phyloP scores from a whole-genome alignment of 2,888 invertebrate genomes.

The Agapetus fuscipes region DNA sequence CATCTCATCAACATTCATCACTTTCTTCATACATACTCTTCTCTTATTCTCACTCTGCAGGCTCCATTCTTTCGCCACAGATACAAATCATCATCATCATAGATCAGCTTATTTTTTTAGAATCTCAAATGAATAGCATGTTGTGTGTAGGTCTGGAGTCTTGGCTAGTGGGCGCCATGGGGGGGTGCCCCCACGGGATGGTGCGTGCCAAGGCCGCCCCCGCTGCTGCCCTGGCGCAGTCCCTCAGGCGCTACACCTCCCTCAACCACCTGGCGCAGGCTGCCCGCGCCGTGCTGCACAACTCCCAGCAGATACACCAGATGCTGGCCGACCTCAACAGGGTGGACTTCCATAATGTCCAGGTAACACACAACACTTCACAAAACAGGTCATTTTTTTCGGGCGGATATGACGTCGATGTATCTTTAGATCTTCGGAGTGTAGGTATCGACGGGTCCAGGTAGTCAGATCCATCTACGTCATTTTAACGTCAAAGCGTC shows the following conservation, averaged over 20 bases:
- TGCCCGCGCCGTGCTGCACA: constrained; percentile 91
- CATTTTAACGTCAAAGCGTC: no score
- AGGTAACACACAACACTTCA: constrained; percentile 49
- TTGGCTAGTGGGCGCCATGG: constrained; percentile 78
- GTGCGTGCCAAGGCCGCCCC: constrained; percentile 73
- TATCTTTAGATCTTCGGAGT: no score
- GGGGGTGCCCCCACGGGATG: constrained; percentile 73
- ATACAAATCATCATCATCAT: no score
- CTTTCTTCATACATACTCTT: no score
- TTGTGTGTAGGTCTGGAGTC: constrained; percentile 60
- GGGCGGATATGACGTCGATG: no score
- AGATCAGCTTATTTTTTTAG: no score
- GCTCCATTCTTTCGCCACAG: no score
- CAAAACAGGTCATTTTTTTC: neutral
- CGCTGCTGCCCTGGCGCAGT: constrained; percentile 89
- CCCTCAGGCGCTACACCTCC: constrained; percentile 90
- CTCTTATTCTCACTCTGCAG: no score
- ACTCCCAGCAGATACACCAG: constrained; percentile 88
- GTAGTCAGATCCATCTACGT: no score
- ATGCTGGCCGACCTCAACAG: constrained; percentile 95
- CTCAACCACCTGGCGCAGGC: constrained; percentile 95
- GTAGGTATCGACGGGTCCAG: no score
- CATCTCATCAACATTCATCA: no score
- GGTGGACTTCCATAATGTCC: constrained; percentile 96
- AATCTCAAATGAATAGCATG: no score